Conservation (phyloP, 2,113 vertebrate species). For the Sinocyclocheilus anophthalmus region DNA sequence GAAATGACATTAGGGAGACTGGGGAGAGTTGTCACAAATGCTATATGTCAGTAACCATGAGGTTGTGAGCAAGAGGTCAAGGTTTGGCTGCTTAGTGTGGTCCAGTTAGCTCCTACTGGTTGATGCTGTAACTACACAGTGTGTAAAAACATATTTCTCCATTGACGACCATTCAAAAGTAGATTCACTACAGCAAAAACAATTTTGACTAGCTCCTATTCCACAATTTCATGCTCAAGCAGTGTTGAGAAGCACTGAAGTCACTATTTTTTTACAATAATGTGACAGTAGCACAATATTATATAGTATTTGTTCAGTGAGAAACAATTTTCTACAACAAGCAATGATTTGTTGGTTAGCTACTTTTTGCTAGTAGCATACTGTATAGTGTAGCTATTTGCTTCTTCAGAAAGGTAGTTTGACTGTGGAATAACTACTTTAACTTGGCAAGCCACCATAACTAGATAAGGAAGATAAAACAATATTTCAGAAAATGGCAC, state of each 20-base stretch:
- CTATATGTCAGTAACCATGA: not conserved
- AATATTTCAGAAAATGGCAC: not conserved
- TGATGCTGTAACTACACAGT: not conserved
- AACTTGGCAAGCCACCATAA: not conserved
- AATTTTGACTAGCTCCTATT: not conserved
- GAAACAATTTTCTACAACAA: not conserved
- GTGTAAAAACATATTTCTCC: not conserved
- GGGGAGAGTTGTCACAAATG: not conserved
- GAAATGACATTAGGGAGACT: not conserved
- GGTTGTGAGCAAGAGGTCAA: not conserved
- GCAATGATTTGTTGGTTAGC: not conserved
- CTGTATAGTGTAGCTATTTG: not conserved
- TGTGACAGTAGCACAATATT: not conserved
- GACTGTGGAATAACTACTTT: not conserved
- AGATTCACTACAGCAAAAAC: not conserved
- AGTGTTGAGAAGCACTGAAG: not conserved
- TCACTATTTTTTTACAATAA: not conserved
- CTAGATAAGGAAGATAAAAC: slow-evolving; percentile 8
- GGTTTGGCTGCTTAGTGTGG: not conserved
- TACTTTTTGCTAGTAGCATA: not conserved
- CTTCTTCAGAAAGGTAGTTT: not conserved
- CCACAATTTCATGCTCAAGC: not conserved
- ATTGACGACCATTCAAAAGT: not conserved
- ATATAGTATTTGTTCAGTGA: not conserved
- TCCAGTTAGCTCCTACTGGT: not conserved